Evolutionary conservation across 1,140 invertebrate genomes (phyloP).

Genomic region (Steinernema khuongi): DNA sequence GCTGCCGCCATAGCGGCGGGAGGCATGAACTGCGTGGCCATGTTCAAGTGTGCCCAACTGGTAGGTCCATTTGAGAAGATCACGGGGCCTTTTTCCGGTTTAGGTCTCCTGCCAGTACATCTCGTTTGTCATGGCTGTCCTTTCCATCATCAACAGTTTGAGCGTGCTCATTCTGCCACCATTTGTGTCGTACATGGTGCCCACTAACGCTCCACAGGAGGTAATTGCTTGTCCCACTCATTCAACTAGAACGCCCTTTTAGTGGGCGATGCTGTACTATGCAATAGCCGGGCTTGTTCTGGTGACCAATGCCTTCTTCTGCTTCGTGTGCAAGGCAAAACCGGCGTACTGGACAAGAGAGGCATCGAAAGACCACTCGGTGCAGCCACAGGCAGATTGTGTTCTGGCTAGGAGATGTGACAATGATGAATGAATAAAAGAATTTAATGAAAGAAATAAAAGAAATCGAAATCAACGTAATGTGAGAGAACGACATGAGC

Average conservation of each 20-base stretch:
- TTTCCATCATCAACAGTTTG: constrained; percentile 26
- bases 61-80: constrained; percentile 17
- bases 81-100: not conserved
- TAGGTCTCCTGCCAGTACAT: constrained; percentile 40
- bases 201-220: constrained; percentile 39
- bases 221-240: not conserved
- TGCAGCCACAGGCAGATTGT: not conserved
- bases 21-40: constrained; percentile 36
- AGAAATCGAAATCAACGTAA: too few relatives aligned
- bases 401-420: not conserved
- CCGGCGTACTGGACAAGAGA: constrained; percentile 5
- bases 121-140: constrained; percentile 36
- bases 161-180: constrained; percentile 35
- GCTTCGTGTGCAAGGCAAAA: constrained; percentile 6
- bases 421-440: too few relatives aligned
- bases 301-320: constrained; percentile 26
- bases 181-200: constrained; percentile 33
- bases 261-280: constrained; percentile 34
- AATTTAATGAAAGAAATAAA: too few relatives aligned
- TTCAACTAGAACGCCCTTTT: constrained; percentile 7
- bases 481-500: too few relatives aligned
- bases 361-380: not conserved
- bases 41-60: constrained; percentile 36
- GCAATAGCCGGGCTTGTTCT: not conserved
- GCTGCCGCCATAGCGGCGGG: constrained; percentile 31